A percentile compares a stretch with the other conserved stretches of the same genome.
phyloP scores from a whole-genome alignment of 2,113 vertebrate genomes.

The Collichthys lucidus region DNA sequence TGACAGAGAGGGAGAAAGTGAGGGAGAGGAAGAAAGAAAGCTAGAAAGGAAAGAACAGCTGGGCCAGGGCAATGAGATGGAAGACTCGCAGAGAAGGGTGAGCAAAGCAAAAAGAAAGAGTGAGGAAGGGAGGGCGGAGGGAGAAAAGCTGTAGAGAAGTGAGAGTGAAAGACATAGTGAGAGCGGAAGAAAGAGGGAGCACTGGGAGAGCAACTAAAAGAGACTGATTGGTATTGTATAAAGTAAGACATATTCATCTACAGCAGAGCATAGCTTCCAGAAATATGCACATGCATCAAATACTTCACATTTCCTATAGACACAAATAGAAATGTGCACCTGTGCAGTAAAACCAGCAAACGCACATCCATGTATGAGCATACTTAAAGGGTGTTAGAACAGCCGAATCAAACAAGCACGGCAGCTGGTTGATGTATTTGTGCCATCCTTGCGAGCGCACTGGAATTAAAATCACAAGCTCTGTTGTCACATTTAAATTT shows the following conservation, averaged over 20 bases:
- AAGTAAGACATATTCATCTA: slow-evolving; percentile 47
- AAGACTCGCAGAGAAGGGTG: background rate
- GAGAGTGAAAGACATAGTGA: slow-evolving; percentile 12
- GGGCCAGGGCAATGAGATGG: background rate
- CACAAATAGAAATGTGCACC: slow-evolving; percentile 5
- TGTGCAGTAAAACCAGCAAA: background rate
- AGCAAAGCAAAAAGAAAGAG: background rate
- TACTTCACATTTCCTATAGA: background rate
- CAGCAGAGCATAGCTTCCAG: background rate
- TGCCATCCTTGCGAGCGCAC: background rate
- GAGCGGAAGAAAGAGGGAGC: background rate
- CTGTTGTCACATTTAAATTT: too few relatives aligned
- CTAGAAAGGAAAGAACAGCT: slow-evolving; percentile 19
- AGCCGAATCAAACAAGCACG: background rate
- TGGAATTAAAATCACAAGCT: background rate
- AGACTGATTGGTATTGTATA: slow-evolving; percentile 52
- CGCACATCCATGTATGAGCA: background rate
- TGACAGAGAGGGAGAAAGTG: slow-evolving; percentile 4
- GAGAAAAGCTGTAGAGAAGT: background rate
- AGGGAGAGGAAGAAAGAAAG: background rate
- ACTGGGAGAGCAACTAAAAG: slow-evolving; percentile 5
- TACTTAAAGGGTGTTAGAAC: background rate
- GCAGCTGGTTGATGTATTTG: background rate
- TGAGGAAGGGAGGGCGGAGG: background rate
- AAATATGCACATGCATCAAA: background rate